Conservation (phyloP, 2,113 vertebrate genomes). For the Fregata magnificens region DNA sequence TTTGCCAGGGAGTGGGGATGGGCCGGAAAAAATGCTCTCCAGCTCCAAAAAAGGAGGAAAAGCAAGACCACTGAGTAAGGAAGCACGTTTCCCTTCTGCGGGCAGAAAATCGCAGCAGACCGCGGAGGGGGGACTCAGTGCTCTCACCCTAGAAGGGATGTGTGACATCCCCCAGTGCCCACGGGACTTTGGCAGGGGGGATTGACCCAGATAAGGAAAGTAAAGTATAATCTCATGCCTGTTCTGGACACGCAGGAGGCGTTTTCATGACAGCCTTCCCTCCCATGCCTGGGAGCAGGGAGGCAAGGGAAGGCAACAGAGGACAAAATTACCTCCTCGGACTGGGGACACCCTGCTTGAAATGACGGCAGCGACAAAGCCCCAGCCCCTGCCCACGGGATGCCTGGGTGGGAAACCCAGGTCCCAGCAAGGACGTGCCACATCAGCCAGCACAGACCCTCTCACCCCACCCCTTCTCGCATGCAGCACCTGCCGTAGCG, state of each 20-base stretch:
- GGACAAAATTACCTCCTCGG: not conserved
- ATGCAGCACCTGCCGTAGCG: accelerated
- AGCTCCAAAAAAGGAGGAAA: not conserved
- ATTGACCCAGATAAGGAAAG: not conserved
- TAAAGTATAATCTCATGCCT: not conserved
- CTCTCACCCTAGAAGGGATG: not conserved
- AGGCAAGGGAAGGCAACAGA: not conserved
- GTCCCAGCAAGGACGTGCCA: not conserved
- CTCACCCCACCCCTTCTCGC: not conserved
- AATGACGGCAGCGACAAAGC: not conserved
- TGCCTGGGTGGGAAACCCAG: not conserved
- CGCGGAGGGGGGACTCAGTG: accelerated
- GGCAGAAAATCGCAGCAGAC: not conserved
- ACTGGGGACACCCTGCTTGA: not conserved
- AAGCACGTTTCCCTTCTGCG: not conserved
- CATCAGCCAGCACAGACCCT: not conserved
- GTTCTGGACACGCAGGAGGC: not conserved
- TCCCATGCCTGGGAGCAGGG: not conserved
- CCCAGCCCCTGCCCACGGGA: not conserved
- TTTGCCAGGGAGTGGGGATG: not conserved
- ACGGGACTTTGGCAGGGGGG: not conserved
- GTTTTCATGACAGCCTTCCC: not conserved
- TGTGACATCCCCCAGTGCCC: not conserved
- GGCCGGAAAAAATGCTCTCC: not conserved
- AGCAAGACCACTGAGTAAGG: not conserved